phyloP scores from a whole-genome alignment of 2,113 vertebrate genomes.

The Xyrauchen texanus region DNA sequence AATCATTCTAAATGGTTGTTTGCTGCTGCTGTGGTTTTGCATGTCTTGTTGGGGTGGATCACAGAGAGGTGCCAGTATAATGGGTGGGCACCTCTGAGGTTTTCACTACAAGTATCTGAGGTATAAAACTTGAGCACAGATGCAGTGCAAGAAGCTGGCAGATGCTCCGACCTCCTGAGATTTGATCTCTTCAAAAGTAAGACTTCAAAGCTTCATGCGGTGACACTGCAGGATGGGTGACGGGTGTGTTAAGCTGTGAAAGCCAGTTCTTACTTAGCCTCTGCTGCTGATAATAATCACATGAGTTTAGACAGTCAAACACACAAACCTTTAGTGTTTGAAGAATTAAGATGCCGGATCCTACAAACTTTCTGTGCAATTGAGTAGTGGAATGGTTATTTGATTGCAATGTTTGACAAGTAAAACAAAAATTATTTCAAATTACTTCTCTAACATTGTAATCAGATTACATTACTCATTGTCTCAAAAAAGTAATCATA shows the following conservation, averaged over 20 bases:
- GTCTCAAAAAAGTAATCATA: too few species aligned
- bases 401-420: too few species aligned
- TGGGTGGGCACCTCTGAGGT: constrained; percentile 18
- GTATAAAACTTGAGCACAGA: constrained; percentile 60
- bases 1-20: neutral
- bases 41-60: neutral
- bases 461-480: too few species aligned
- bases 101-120: constrained; percentile 37
- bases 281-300: constrained; percentile 31
- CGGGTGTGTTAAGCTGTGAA: constrained; percentile 21
- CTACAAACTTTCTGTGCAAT: neutral
- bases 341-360: neutral
- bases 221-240: constrained; percentile 56
- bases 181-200: constrained; percentile 55
- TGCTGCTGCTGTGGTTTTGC: constrained; percentile 8
- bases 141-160: constrained; percentile 65
- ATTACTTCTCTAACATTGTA: too few species aligned
- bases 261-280: constrained; percentile 11
- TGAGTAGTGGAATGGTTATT: neutral
- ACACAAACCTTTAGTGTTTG: neutral
- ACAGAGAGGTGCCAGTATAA: neutral
- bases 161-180: constrained; percentile 71
- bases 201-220: constrained; percentile 70
- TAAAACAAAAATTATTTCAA: too few species aligned
- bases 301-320: neutral